A percentile compares a stretch with the other conserved stretches of the same genome.
These are phyloP conservation scores for Aphelenchoides besseyi DNA, from an alignment of 1,140 invertebrate species.

Conservation along the genomic window DNA sequence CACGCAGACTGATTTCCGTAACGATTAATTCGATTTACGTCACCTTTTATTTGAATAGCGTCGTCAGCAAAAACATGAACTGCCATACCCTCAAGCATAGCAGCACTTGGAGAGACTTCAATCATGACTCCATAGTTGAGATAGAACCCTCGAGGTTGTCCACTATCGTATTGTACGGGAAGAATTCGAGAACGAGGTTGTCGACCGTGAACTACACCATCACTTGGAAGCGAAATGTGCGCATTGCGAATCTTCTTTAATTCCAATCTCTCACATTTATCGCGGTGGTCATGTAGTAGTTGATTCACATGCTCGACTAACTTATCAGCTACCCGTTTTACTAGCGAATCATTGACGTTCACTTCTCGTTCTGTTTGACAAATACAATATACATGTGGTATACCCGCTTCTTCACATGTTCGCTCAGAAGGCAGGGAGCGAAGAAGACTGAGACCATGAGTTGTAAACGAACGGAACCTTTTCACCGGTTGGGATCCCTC, in stretches of 20 bases:
- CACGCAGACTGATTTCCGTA: conserved; percentile 56
- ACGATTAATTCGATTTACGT: conserved; percentile 54
- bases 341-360: conserved; percentile 34
- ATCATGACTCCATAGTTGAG: conserved; percentile 34
- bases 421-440: conserved; percentile 60
- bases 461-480: conserved; percentile 24
- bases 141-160: conserved; percentile 21
- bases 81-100: conserved; percentile 47
- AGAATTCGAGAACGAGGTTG: conserved; percentile 6
- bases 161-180: not conserved
- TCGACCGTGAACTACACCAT: conserved; percentile 18
- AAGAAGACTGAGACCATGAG: conserved; percentile 63
- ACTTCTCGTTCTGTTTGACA: conserved; percentile 58
- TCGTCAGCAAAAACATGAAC: conserved; percentile 21
- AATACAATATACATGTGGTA: conserved; percentile 65
- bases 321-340: conserved; percentile 43
- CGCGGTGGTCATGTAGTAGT: conserved; percentile 23
- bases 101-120: conserved; percentile 40
- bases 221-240: conserved; percentile 37
- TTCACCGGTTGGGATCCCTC: conserved; percentile 21
- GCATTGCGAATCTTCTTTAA: conserved; percentile 33
- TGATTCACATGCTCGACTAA: conserved; percentile 61
- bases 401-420: conserved; percentile 63
- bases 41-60: conserved; percentile 41
- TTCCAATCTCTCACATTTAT: conserved; percentile 32